These are phyloP conservation scores for Chionodraco myersi DNA, from an alignment of 2,113 vertebrate species.

Conservation along the genomic window DNA sequence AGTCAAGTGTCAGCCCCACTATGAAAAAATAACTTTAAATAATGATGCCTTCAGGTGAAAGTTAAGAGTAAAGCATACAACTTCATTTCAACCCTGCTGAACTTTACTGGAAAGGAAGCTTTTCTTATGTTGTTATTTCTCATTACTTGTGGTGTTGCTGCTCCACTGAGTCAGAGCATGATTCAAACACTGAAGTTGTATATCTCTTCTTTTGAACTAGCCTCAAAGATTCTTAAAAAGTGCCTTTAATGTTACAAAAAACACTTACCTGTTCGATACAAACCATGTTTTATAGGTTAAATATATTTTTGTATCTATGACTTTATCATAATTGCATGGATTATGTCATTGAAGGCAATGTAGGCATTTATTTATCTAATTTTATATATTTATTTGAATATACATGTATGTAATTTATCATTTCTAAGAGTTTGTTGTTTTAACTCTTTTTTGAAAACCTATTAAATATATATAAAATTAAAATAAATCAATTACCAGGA, in stretches of 20 bases:
- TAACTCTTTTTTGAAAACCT: too few species aligned
- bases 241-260: background rate
- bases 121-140: background rate
- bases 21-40: conserved; percentile 2
- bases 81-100: background rate
- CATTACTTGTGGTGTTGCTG: background rate
- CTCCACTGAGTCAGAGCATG: background rate
- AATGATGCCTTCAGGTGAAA: background rate
- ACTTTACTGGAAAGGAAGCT: conserved; percentile 17
- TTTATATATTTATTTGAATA: too few species aligned
- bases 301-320: too few species aligned
- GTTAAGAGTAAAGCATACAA: background rate
- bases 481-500: too few species aligned
- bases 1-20: background rate
- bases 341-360: too few species aligned
- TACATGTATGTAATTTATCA: too few species aligned
- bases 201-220: background rate
- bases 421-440: too few species aligned
- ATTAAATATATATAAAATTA: too few species aligned
- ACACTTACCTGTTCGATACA: too few species aligned
- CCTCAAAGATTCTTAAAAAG: background rate
- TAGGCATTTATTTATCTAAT: too few species aligned
- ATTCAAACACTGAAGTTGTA: background rate
- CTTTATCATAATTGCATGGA: too few species aligned
- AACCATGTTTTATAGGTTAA: too few species aligned